Conservation (phyloP, 2,113 vertebrate genomes). For the Heterochromis multidens region DNA sequence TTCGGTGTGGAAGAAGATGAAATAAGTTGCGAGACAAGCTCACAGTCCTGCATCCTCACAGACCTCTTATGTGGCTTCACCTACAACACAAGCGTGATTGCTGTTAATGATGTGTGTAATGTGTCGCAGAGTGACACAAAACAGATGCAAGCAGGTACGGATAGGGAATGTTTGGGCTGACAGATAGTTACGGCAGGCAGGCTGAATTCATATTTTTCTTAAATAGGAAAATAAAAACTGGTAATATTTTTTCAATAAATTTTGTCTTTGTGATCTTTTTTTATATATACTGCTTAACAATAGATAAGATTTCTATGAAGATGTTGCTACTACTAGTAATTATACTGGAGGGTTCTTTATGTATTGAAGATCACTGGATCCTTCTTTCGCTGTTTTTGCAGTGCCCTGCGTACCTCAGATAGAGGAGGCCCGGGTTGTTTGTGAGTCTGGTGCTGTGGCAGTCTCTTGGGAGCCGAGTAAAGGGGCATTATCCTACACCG, state of each 20-base stretch:
- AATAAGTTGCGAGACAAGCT: slow-evolving; percentile 43
- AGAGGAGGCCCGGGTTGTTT: slow-evolving; percentile 53
- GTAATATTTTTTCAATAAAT: background rate
- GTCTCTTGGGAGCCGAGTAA: slow-evolving; percentile 72
- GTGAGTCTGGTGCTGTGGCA: slow-evolving; percentile 56
- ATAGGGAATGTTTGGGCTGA: background rate
- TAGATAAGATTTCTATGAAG: background rate
- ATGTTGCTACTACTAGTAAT: background rate
- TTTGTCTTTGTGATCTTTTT: background rate
- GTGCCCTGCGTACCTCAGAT: slow-evolving; percentile 69
- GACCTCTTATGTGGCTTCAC: slow-evolving; percentile 67
- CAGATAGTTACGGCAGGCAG: background rate
- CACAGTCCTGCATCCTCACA: slow-evolving; percentile 42
- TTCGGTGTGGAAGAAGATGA: slow-evolving; percentile 33
- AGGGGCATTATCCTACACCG: slow-evolving; percentile 66
- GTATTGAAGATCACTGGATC: background rate
- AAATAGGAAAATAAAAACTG: background rate
- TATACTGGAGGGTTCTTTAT: background rate
- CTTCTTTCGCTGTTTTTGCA: slow-evolving; percentile 8
- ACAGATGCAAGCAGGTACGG: slow-evolving; percentile 64
- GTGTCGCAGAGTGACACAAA: slow-evolving; percentile 35
- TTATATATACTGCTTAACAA: background rate
- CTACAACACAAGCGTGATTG: slow-evolving; percentile 73
- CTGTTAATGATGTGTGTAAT: slow-evolving; percentile 61
- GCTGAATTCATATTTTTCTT: background rate